Percentiles rank a stretch among this genome's conserved stretches.
Conservation (phyloP, 2,797 vertebrate species). For the Rhinichthys osculus region DNA sequence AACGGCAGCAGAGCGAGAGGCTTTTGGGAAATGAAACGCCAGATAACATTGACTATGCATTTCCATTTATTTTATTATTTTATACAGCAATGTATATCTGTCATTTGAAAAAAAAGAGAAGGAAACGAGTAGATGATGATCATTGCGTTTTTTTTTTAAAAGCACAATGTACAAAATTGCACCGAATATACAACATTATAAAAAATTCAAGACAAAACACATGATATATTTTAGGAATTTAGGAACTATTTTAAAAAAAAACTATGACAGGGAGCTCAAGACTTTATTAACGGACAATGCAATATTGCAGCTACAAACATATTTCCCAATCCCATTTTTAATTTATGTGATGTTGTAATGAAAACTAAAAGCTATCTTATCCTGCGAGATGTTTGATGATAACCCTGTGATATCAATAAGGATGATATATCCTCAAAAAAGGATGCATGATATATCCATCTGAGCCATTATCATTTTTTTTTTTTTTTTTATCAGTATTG, state of each 20-base stretch:
- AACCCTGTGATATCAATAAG: not conserved
- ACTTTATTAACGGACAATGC: slow-evolving; percentile 42
- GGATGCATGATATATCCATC: not conserved
- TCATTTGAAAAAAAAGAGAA: slow-evolving; percentile 62
- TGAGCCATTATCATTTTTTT: not conserved
- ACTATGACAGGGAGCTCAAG: slow-evolving; percentile 44
- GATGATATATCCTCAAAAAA: not conserved
- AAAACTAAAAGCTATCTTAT: not conserved
- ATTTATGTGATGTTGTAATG: not conserved
- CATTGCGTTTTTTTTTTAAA: slow-evolving; percentile 73
- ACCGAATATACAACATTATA: slow-evolving; percentile 79
- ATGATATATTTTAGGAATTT: slow-evolving; percentile 69
- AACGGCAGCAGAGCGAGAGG: not conserved
- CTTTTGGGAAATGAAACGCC: not conserved
- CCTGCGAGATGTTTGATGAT: not conserved
- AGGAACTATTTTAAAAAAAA: slow-evolving; percentile 7
- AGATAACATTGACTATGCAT: not conserved
- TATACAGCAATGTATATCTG: slow-evolving; percentile 45
- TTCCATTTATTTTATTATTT: slow-evolving; percentile 76
- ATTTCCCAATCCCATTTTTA: slow-evolving; percentile 20
- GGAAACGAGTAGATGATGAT: slow-evolving; percentile 62
- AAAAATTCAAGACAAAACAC: slow-evolving; percentile 65
- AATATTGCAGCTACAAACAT: slow-evolving; percentile 33
- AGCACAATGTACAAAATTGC: slow-evolving; percentile 78
- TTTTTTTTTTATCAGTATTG: not conserved